Conservation (phyloP, 1,140 invertebrate species). For the Lepidotrigona ventralis region DNA sequence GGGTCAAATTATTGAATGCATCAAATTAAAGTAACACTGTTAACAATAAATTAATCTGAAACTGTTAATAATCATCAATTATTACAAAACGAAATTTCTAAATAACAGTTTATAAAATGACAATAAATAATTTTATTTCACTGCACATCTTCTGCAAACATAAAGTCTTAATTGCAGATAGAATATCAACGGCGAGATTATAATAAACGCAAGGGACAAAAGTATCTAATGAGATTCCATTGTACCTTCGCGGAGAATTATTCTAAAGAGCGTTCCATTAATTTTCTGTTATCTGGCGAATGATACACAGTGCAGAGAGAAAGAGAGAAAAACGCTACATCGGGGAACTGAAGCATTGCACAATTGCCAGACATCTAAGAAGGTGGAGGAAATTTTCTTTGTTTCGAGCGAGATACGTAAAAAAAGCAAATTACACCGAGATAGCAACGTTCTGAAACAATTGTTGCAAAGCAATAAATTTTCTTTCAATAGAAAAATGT, state of each 20-base stretch:
- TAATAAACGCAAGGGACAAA: not conserved
- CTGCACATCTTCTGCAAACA: not conserved
- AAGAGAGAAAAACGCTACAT: not conserved
- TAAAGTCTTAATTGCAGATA: slow-evolving; percentile 44
- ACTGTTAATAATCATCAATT: not conserved
- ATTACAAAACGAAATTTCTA: not conserved
- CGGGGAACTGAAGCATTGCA: not conserved
- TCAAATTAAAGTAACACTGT: not conserved
- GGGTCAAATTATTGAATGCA: not conserved
- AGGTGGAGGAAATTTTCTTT: not conserved
- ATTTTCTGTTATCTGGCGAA: slow-evolving; percentile 17
- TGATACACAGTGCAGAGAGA: not conserved
- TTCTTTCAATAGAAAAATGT: not conserved
- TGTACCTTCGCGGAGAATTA: slow-evolving; percentile 56
- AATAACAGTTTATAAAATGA: not conserved
- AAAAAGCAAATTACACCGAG: not conserved
- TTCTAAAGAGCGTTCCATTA: slow-evolving; percentile 6
- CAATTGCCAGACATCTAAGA: no score
- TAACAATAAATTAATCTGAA: not conserved
- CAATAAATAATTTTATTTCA: not conserved
- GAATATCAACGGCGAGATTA: slow-evolving; percentile 32
- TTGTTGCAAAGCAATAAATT: not conserved
- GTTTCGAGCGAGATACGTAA: not conserved
- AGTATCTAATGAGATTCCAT: slow-evolving; percentile 59
- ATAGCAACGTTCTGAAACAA: not conserved